Conservation (phyloP, 2,797 vertebrate species). For the Siniperca scherzeri region DNA sequence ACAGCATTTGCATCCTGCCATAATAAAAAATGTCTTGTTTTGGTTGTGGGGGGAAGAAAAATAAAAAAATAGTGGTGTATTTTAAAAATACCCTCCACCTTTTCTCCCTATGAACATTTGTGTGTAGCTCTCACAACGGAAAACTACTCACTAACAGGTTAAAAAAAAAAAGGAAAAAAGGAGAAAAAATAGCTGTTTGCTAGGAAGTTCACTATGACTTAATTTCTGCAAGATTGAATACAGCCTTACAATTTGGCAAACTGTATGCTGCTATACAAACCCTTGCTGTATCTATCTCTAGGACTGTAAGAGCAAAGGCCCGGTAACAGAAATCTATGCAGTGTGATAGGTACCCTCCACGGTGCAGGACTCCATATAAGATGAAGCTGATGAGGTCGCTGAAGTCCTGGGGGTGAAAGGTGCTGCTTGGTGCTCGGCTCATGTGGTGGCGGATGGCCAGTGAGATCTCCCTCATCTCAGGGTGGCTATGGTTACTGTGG, state of each 20-base stretch:
- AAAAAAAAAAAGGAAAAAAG: not conserved
- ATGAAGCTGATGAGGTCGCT: conserved; percentile 99
- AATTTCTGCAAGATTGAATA: not conserved
- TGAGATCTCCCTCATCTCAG: conserved; percentile 95
- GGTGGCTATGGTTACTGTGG: conserved; percentile 91
- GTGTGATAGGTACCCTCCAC: conserved; percentile 89
- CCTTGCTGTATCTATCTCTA: not conserved
- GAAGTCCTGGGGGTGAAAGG: conserved; percentile 99
- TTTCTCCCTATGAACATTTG: not conserved
- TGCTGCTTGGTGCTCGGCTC: conserved; percentile 94
- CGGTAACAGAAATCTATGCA: not conserved
- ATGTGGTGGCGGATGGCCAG: conserved; percentile 94
- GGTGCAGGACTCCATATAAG: conserved; percentile 94
- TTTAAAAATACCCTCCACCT: not conserved
- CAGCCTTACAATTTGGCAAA: not conserved
- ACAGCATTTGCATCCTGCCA: not conserved
- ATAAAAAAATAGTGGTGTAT: not conserved
- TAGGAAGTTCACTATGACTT: too few species aligned
- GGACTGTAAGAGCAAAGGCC: not conserved
- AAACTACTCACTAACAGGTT: not conserved
- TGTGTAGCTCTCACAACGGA: not conserved
- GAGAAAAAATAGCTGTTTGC: not conserved
- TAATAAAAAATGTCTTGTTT: not conserved
- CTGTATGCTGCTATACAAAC: not conserved
- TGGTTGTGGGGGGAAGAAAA: not conserved